Percentiles rank a stretch among this genome's conserved stretches.
Conservation (phyloP, 2,888 invertebrate species). For the Ormyrus nitidulus region DNA sequence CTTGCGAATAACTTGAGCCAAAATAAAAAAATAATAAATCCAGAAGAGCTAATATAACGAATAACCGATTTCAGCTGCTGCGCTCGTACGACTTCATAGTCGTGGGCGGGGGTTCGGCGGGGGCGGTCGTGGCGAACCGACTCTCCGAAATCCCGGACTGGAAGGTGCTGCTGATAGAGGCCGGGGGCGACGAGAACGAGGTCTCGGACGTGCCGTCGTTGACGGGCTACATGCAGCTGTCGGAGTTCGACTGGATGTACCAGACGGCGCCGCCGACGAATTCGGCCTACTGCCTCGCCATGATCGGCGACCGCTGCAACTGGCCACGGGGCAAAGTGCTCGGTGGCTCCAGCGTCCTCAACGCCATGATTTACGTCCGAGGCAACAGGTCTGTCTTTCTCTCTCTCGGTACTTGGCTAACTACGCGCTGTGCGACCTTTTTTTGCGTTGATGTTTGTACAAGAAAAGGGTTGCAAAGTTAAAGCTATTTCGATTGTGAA, state of each 20-base stretch:
- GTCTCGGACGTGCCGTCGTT: conserved; percentile 91
- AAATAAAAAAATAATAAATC: not conserved
- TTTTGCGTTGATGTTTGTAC: too few relatives aligned
- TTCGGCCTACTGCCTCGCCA: conserved; percentile 89
- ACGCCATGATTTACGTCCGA: conserved; percentile 94
- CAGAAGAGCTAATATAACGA: not conserved
- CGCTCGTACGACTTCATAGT: conserved; percentile 91
- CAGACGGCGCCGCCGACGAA: conserved; percentile 88
- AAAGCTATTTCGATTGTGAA: too few relatives aligned
- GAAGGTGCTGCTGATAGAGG: conserved; percentile 90
- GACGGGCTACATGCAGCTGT: conserved; percentile 89
- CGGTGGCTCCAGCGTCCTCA: conserved; percentile 91
- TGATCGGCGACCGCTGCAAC: conserved; percentile 91
- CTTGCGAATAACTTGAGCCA: not conserved
- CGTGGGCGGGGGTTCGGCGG: conserved; percentile 92
- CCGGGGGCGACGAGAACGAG: conserved; percentile 92
- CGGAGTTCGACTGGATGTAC: conserved; percentile 94
- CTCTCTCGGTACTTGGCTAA: not conserved
- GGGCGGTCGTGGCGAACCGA: conserved; percentile 90
- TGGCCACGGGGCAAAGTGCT: conserved; percentile 95
- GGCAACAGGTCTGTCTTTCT: conserved; percentile 81
- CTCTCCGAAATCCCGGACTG: conserved; percentile 88
- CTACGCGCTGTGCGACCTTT: not conserved
- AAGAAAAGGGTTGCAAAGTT: too few relatives aligned
- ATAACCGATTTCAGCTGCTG: conserved; percentile 79